Evolutionary conservation across 2,888 invertebrate genomes (phyloP), one percentile per base, ranked within the genome.

Genomic region (Plusia festucae): DNA sequence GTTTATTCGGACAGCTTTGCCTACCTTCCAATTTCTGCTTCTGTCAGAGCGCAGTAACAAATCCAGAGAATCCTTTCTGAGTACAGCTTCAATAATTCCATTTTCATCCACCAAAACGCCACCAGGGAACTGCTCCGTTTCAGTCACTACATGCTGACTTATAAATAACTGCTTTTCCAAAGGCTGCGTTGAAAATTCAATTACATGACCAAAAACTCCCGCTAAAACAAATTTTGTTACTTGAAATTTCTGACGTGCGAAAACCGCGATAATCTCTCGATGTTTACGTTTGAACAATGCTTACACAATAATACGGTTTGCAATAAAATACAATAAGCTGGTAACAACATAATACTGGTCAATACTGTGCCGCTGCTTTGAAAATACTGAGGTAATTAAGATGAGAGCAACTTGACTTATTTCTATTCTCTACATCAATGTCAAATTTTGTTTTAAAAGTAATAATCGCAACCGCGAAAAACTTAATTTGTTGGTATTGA

Each of bases 1-100:
- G 13, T 18, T 20, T 7, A n/a, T n/a, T n/a, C n/a, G 11, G 11
- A 49, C 18, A 11, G 18, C 60, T 68, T 3, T 9, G 70, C 66
- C 68, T 56, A 82, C 83, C 58, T 76, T 61, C 58, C 68, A 64
- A 56, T 70, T 66, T 30, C 85, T 55, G 72, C 85, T 88, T 65
- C 85, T 89, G 52, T 68, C 54, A 34, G 73, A 66, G 6, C 22
- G 53, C 6, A 77, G 51, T 30, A 81, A 54, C 20, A 60, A 51
- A 55, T 94, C 90, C 53, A 95, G 90, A 15, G 93, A 90, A 0
- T 90, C 83, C 24, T 93, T 89, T 24, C 89, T 91, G 1, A 96
- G 85, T 18, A 97, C 92, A 65, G 93, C 91, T 65, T 93, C 88
- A 68, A 97, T 96, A 76, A 94, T 94, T 27, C 96, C 97, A 75